These are phyloP conservation scores for Eupithecia pulchellata DNA, from an alignment of 2,888 invertebrate species.

Conservation along the genomic window DNA sequence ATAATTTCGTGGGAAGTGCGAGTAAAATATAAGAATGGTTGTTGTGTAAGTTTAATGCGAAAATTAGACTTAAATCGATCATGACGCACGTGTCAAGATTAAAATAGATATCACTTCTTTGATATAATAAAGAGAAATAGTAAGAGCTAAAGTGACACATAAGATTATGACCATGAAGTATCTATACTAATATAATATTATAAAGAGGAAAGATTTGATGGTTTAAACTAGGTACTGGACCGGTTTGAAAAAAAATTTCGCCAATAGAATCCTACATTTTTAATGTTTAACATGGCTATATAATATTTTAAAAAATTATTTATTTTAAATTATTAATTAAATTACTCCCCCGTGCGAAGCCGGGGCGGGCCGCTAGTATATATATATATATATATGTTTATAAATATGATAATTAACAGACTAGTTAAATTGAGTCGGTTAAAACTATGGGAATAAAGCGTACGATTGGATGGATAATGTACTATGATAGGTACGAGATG, in stretches of 20 bases:
- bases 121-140: conserved; percentile 6
- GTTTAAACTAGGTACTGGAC: no score
- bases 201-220: no score
- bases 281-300: no score
- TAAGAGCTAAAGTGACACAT: background rate
- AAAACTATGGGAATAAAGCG: conserved; percentile 53
- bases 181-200: no score
- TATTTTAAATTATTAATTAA: no score
- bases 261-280: no score
- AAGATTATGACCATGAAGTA: background rate
- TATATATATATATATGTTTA: no score
- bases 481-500: conserved; percentile 61
- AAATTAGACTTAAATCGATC: conserved; percentile 31
- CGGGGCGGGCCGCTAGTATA: no score
- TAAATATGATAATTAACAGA: background rate
- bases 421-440: conserved; percentile 43
- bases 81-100: conserved; percentile 28
- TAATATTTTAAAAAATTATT: no score
- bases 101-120: conserved; percentile 38
- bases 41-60: conserved; percentile 22
- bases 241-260: no score
- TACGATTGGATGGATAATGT: conserved; percentile 71
- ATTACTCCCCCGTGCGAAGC: no score
- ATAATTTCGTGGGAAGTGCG: conserved; percentile 45
- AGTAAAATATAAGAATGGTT: conserved; percentile 27